Percentiles rank a stretch among this genome's conserved stretches.
phyloP scores from a whole-genome alignment of 2,113 vertebrate genomes.

The Ancistrus triradiatus region DNA sequence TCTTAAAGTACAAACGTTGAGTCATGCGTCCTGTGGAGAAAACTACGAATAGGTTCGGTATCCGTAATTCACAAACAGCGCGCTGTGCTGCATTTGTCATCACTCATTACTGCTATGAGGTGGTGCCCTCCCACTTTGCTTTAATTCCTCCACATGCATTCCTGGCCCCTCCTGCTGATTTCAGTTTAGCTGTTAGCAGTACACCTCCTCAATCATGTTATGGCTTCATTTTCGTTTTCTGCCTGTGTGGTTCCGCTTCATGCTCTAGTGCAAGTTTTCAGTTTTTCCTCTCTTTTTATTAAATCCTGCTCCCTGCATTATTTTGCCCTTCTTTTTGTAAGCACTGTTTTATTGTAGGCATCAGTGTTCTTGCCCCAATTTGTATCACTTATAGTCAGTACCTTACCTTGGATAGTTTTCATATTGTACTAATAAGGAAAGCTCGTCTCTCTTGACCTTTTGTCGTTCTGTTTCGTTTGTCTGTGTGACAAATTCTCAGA shows the following conservation, averaged over 20 bases:
- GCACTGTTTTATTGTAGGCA: slow-evolving; percentile 25
- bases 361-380: slow-evolving; percentile 30
- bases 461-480: slow-evolving; percentile 20
- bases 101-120: too few species aligned
- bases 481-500: slow-evolving; percentile 62
- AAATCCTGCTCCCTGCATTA: slow-evolving; percentile 9
- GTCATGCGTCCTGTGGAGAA: neutral
- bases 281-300: neutral
- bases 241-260: slow-evolving; percentile 36
- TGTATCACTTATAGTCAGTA: slow-evolving; percentile 2
- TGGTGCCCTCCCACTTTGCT: slow-evolving; percentile 10
- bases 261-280: slow-evolving; percentile 17
- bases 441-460: slow-evolving; percentile 18
- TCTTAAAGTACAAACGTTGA: neutral
- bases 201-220: neutral
- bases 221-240: slow-evolving; percentile 5
- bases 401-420: neutral
- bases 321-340: slow-evolving; percentile 39
- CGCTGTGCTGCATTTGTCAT: neutral
- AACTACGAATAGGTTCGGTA: slow-evolving; percentile 5
- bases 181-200: slow-evolving; percentile 13
- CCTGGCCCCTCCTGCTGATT: slow-evolving; percentile 34
- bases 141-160: slow-evolving; percentile 31
- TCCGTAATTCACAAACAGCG: neutral
- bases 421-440: slow-evolving; percentile 45